phyloP scores from a whole-genome alignment of 2,888 invertebrate genomes.

The Gasteruption jaculator region DNA sequence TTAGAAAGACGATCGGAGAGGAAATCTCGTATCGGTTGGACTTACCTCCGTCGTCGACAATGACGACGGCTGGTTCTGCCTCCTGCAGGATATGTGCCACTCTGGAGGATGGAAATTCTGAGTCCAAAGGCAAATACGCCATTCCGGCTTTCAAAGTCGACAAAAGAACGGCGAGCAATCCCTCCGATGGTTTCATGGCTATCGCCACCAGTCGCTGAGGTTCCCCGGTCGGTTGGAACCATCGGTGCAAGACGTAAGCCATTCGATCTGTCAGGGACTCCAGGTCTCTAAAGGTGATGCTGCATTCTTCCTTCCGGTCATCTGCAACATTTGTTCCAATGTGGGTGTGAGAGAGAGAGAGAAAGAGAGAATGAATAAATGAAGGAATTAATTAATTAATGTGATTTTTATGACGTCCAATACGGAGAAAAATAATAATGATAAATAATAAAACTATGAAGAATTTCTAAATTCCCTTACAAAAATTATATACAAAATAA shows the following conservation, averaged over 20 bases:
- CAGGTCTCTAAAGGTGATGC: conserved; percentile 56
- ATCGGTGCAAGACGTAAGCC: conserved; percentile 55
- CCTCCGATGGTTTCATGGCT: conserved; percentile 73
- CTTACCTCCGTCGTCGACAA: conserved; percentile 64
- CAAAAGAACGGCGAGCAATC: conserved; percentile 63
- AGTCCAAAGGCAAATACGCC: conserved; percentile 80
- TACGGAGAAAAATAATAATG: too few species aligned
- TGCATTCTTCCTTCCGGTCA: conserved; percentile 30
- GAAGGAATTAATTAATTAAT: too few species aligned
- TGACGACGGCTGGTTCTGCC: conserved; percentile 65
- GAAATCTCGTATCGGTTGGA: background rate
- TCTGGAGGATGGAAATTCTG: conserved; percentile 65
- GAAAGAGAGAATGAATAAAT: too few species aligned
- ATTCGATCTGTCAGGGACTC: conserved; percentile 58
- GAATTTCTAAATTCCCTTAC: too few species aligned
- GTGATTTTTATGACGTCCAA: too few species aligned
- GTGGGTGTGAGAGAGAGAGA: too few species aligned
- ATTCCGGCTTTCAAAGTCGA: conserved; percentile 79
- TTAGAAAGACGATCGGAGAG: background rate
- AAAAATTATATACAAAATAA: too few species aligned
- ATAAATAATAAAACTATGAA: too few species aligned
- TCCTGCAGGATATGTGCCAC: conserved; percentile 74
- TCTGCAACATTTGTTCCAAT: conserved; percentile 33
- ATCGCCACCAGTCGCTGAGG: conserved; percentile 72
- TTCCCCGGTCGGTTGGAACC: conserved; percentile 37